phyloP scores from a whole-genome alignment of 2,113 vertebrate genomes.

The Dissostichus mawsoni region DNA sequence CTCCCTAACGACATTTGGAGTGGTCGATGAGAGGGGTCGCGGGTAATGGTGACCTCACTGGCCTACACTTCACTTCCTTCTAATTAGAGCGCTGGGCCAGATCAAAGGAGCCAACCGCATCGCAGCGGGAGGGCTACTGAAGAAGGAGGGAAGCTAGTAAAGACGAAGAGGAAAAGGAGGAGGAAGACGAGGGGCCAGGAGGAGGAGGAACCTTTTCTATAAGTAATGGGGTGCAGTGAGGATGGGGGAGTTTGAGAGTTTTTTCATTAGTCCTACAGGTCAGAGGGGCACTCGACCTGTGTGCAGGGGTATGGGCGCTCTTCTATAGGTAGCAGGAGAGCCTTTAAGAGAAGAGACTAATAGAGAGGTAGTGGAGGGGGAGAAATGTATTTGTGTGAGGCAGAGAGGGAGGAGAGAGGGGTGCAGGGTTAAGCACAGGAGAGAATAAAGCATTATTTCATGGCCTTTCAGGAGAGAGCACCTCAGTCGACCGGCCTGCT shows the following conservation, averaged over 20 bases:
- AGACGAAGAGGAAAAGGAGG: slow-evolving; percentile 62
- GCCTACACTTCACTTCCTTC: slow-evolving; percentile 98
- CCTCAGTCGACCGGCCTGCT: slow-evolving; percentile 52
- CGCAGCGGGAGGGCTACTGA: slow-evolving; percentile 92
- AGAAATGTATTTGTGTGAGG: slow-evolving; percentile 51
- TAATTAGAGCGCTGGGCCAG: slow-evolving; percentile 94
- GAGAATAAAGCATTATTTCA: slow-evolving; percentile 61
- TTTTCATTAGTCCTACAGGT: slow-evolving; percentile 73
- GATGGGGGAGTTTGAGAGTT: slow-evolving; percentile 50
- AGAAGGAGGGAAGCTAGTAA: slow-evolving; percentile 83
- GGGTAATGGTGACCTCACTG: slow-evolving; percentile 93
- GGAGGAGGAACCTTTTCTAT: slow-evolving; percentile 64
- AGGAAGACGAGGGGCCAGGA: slow-evolving; percentile 46
- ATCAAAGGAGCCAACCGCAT: slow-evolving; percentile 91
- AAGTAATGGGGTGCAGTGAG: slow-evolving; percentile 68
- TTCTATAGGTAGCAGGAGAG: slow-evolving; percentile 68
- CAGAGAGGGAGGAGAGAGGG: slow-evolving; percentile 25
- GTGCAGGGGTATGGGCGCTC: slow-evolving; percentile 50
- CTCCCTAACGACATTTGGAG: slow-evolving; percentile 90
- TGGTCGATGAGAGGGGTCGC: slow-evolving; percentile 90
- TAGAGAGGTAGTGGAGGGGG: slow-evolving; percentile 42
- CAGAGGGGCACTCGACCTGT: slow-evolving; percentile 70
- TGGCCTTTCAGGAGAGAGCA: slow-evolving; percentile 50
- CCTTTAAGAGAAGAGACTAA: slow-evolving; percentile 46
- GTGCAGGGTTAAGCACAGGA: slow-evolving; percentile 33